Evolutionary conservation across 2,113 vertebrate genomes (phyloP).

Genomic region (Recurvirostra avosetta): DNA sequence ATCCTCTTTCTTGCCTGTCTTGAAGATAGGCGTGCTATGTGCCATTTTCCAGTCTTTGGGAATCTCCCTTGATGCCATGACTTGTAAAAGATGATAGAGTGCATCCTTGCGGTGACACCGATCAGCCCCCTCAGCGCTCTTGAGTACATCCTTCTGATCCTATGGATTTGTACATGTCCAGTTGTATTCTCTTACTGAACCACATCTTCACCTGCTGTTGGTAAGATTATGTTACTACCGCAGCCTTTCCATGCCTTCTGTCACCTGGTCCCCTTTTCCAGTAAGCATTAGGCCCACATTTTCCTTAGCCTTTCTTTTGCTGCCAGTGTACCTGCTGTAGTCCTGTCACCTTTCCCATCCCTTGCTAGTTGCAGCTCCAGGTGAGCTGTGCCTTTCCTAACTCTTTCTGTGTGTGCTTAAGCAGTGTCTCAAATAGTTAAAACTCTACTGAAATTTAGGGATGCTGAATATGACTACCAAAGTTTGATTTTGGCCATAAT

Average conservation of each 20-base stretch:
- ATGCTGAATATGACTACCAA: neutral
- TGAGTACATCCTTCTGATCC: neutral
- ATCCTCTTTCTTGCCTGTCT: neutral
- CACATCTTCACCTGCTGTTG: neutral
- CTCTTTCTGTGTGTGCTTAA: neutral
- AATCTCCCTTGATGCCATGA: neutral
- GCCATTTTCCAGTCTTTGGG: neutral
- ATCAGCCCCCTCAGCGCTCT: neutral
- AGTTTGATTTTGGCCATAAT: neutral
- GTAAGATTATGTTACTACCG: accelerated
- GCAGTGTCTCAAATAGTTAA: neutral
- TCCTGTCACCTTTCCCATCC: neutral
- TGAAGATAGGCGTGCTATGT: neutral
- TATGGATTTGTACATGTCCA: neutral
- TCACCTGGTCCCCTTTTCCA: neutral
- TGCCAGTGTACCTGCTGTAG: neutral
- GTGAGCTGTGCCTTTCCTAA: neutral
- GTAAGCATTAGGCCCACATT: neutral
- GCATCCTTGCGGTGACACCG: neutral
- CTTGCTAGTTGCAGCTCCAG: neutral
- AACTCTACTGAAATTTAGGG: neutral
- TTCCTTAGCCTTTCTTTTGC: neutral
- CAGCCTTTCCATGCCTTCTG: neutral
- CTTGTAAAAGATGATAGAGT: neutral
- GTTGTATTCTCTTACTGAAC: neutral